A percentile compares a stretch with the other conserved stretches of the same genome.
Evolutionary conservation across 2,888 invertebrate genomes (phyloP).

Genomic region (Dione vanillae): DNA sequence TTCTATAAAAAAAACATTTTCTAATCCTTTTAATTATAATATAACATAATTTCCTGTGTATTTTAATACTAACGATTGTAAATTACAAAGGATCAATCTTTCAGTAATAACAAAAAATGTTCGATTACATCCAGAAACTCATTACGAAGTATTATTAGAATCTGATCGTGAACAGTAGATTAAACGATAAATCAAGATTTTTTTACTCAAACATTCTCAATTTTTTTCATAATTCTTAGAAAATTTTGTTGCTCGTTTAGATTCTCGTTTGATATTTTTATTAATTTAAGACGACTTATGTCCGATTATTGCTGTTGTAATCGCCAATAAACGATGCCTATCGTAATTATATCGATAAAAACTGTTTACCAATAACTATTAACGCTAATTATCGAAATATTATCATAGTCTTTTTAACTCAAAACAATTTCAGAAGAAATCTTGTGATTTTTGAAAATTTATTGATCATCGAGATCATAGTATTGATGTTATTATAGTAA

Average conservation of each 20-base stretch:
- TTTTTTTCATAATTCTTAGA: conserved; percentile 13
- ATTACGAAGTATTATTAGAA: conserved; percentile 38
- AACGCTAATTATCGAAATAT: too few relatives aligned
- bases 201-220: conserved; percentile 22
- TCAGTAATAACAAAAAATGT: conserved; percentile 26
- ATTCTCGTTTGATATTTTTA: conserved; percentile 14
- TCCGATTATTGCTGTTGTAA: not conserved
- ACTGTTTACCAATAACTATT: too few relatives aligned
- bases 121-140: conserved; percentile 35
- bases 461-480: too few relatives aligned
- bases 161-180: conserved; percentile 36
- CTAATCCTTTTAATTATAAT: not conserved
- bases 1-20: not conserved
- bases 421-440: too few relatives aligned
- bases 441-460: too few relatives aligned
- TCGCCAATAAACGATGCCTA: not conserved
- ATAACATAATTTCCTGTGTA: conserved; percentile 8
- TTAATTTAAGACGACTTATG: conserved; percentile 8
- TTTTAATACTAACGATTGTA: conserved; percentile 4
- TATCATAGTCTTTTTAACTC: too few relatives aligned
- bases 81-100: conserved; percentile 30
- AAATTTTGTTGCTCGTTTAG: conserved; percentile 15
- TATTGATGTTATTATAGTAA: too few relatives aligned
- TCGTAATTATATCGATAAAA: not conserved
- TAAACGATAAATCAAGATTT: conserved; percentile 30